These are phyloP conservation scores for Sthenelais limicola DNA, from an alignment of 2,888 invertebrate genomes.

Conservation along the genomic window DNA sequence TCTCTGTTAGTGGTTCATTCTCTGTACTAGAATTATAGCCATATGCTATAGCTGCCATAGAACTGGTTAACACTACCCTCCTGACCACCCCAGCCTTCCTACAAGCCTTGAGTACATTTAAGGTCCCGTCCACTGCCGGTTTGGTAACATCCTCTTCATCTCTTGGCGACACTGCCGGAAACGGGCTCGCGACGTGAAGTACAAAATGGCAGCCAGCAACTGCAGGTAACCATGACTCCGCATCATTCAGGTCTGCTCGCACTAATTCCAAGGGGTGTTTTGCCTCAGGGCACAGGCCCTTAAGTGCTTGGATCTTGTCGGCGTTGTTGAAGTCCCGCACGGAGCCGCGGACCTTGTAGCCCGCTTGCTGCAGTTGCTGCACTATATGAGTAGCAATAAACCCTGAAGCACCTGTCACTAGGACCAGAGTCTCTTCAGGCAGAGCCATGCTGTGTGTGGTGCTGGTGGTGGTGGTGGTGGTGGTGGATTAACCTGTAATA, in stretches of 20 bases:
- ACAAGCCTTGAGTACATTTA: constrained; percentile 73
- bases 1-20: constrained; percentile 42
- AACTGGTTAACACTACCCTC: constrained; percentile 75
- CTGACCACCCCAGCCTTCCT: constrained; percentile 65
- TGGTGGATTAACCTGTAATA: too few species aligned
- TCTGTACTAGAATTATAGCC: constrained; percentile 47
- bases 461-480: too few species aligned
- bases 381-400: constrained; percentile 75
- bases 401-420: constrained; percentile 75
- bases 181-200: constrained; percentile 73
- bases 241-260: constrained; percentile 74
- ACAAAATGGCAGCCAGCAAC: constrained; percentile 72
- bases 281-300: constrained; percentile 70
- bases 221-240: constrained; percentile 65
- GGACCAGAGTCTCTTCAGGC: constrained; percentile 58
- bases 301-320: constrained; percentile 64
- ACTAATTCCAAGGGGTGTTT: constrained; percentile 73
- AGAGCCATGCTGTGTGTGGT: constrained; percentile 1
- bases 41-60: constrained; percentile 71
- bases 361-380: constrained; percentile 73
- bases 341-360: constrained; percentile 74
- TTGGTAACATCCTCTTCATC: constrained; percentile 72
- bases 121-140: constrained; percentile 75
- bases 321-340: constrained; percentile 72
- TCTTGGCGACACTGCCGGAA: constrained; percentile 66